These are phyloP conservation scores for Oophaga pumilio DNA, from an alignment of 2,113 vertebrate species.

Conservation along the genomic window DNA sequence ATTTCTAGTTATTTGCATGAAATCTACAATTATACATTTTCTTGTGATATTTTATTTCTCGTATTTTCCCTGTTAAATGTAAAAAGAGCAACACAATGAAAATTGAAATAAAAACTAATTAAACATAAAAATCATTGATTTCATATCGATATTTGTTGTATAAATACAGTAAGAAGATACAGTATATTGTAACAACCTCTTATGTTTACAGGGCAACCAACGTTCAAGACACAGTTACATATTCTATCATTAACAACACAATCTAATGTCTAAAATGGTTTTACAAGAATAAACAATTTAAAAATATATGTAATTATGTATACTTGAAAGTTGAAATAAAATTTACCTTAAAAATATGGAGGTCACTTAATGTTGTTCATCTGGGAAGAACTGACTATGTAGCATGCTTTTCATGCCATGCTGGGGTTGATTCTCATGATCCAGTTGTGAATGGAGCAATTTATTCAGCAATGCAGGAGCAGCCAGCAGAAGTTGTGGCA, in stretches of 20 bases:
- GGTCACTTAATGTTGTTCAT: constrained; percentile 62
- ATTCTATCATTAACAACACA: neutral
- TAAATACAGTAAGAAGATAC: neutral
- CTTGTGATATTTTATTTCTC: too few relatives aligned
- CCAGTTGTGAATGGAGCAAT: constrained; percentile 61
- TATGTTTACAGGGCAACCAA: neutral
- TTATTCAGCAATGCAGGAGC: constrained; percentile 65
- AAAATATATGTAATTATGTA: neutral
- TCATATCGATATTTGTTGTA: too few relatives aligned
- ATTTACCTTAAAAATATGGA: constrained; percentile 64
- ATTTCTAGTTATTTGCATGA: neutral
- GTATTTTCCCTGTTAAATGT: too few relatives aligned
- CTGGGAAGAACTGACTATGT: constrained; percentile 65
- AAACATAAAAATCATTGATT: too few relatives aligned
- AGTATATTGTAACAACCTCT: neutral
- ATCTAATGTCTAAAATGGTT: neutral
- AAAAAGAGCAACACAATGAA: too few relatives aligned
- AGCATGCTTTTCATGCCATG: constrained; percentile 68
- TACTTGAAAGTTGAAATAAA: constrained; percentile 57
- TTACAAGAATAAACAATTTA: too few relatives aligned
- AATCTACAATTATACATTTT: too few relatives aligned
- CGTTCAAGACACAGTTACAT: neutral
- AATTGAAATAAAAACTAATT: too few relatives aligned
- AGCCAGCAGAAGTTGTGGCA: constrained; percentile 67
- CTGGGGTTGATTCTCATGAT: constrained; percentile 69